phyloP scores from a whole-genome alignment of 1,140 invertebrate species.

The Holcopasites calliopsidis region DNA sequence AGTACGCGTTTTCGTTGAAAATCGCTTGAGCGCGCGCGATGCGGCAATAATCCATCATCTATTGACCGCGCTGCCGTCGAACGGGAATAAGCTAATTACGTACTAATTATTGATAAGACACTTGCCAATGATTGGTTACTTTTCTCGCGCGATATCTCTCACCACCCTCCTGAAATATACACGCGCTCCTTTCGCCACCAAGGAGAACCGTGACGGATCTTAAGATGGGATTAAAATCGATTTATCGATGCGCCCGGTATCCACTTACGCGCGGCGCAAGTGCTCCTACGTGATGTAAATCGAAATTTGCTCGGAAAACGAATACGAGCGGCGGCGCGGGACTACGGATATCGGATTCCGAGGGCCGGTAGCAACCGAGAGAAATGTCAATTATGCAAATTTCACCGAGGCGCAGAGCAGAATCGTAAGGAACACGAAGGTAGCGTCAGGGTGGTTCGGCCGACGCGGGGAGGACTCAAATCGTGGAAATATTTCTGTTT shows the following conservation, averaged over 20 bases:
- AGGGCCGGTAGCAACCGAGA: not conserved
- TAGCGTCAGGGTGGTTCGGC: too few species aligned
- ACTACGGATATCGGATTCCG: conserved; percentile 12
- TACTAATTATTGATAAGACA: too few species aligned
- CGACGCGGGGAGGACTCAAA: too few species aligned
- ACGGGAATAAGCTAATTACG: too few species aligned
- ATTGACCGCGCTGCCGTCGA: conserved; percentile 26
- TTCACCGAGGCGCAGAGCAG: not conserved
- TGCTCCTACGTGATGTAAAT: conserved; percentile 9
- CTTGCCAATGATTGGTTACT: too few species aligned
- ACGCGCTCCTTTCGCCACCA: not conserved
- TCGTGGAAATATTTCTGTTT: not conserved
- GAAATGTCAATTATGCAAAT: conserved; percentile 34
- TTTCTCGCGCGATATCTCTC: too few species aligned
- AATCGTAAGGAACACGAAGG: not conserved
- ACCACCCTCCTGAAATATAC: not conserved
- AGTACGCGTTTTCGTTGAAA: not conserved
- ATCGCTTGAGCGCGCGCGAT: not conserved
- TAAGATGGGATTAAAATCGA: conserved; percentile 10
- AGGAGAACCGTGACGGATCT: conserved; percentile 25
- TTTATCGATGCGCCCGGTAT: not conserved
- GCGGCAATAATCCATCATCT: conserved; percentile 44
- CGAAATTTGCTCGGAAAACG: conserved; percentile 2
- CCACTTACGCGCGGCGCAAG: not conserved
- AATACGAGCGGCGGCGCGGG: not conserved